A percentile compares a stretch with the other conserved stretches of the same genome.
phyloP scores from a whole-genome alignment of 2,888 invertebrate species.

The Harpalus rufipes region DNA sequence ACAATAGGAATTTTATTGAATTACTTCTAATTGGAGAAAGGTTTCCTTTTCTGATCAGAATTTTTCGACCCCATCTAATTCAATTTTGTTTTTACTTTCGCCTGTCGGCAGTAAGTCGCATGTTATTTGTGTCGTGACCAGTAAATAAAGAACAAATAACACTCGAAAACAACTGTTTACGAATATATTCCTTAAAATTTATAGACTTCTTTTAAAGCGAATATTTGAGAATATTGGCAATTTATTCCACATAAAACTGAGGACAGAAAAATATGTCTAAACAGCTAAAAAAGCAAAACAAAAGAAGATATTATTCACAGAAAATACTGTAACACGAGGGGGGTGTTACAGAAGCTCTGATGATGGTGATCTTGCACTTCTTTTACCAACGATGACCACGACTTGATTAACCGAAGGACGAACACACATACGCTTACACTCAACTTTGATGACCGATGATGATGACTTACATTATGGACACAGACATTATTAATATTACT shows the following conservation, averaged over 20 bases:
- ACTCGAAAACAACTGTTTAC: slow-evolving; percentile 7
- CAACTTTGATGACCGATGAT: no score
- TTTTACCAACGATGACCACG: no score
- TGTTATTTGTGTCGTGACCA: slow-evolving; percentile 39
- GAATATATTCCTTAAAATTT: slow-evolving; percentile 25
- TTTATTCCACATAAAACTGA: slow-evolving; percentile 16
- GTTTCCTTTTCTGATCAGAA: slow-evolving; percentile 24
- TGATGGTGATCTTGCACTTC: no score
- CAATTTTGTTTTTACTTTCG: slow-evolving; percentile 32
- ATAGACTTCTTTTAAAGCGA: slow-evolving; percentile 10
- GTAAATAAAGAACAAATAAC: slow-evolving; percentile 28
- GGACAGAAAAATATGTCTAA: not conserved
- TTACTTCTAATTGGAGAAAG: slow-evolving; percentile 15
- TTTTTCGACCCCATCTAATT: slow-evolving; percentile 30
- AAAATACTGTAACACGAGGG: no score
- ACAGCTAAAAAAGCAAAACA: not conserved
- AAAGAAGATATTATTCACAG: no score
- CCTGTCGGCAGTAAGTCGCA: slow-evolving; percentile 4
- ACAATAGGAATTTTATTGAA: not conserved
- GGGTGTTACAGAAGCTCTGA: no score
- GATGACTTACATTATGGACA: no score
- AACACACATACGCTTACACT: no score
- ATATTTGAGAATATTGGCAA: slow-evolving; percentile 6
- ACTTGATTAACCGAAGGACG: no score
- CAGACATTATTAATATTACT: no score